Conservation (phyloP, 2,797 vertebrate species). For the Sebastes taczanowskii region DNA sequence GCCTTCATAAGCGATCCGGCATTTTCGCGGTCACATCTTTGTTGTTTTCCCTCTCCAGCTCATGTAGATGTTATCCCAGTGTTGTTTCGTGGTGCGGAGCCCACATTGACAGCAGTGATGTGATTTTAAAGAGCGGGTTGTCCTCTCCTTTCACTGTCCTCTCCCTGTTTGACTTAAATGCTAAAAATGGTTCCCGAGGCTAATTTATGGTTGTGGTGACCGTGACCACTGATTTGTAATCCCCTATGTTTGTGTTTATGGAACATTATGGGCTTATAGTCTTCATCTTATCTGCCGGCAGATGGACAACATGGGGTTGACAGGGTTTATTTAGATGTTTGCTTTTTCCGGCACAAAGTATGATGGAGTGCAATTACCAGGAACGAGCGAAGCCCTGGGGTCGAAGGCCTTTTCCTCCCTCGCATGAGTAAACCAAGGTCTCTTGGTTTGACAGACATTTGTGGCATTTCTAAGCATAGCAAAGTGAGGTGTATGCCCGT, state of each 20-base stretch:
- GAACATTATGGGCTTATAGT: constrained; percentile 73
- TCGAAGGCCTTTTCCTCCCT: constrained; percentile 80
- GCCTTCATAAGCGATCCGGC: constrained; percentile 22
- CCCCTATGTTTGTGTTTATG: constrained; percentile 83
- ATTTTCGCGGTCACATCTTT: constrained; percentile 59
- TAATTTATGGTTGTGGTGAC: constrained; percentile 81
- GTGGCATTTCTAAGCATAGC: constrained; percentile 33
- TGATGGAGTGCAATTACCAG: constrained; percentile 78
- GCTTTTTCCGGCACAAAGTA: constrained; percentile 77
- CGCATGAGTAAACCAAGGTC: constrained; percentile 51
- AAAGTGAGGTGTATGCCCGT: constrained; percentile 16
- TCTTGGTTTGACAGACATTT: constrained; percentile 31
- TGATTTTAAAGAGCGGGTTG: constrained; percentile 84
- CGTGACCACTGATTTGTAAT: constrained; percentile 80
- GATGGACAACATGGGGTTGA: constrained; percentile 79
- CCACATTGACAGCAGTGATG: constrained; percentile 75
- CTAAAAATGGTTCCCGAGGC: constrained; percentile 77
- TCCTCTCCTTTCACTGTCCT: constrained; percentile 64
- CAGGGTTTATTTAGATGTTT: constrained; percentile 83
- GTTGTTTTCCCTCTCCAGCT: constrained; percentile 58
- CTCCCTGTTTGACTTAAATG: constrained; percentile 54
- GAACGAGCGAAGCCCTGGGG: constrained; percentile 72
- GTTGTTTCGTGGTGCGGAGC: constrained; percentile 49
- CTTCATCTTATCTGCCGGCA: constrained; percentile 76
- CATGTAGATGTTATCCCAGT: constrained; percentile 56